Percentiles rank a stretch among this genome's conserved stretches.
Conservation (phyloP, 1,140 invertebrate genomes). For the Drosophila pectinifera region DNA sequence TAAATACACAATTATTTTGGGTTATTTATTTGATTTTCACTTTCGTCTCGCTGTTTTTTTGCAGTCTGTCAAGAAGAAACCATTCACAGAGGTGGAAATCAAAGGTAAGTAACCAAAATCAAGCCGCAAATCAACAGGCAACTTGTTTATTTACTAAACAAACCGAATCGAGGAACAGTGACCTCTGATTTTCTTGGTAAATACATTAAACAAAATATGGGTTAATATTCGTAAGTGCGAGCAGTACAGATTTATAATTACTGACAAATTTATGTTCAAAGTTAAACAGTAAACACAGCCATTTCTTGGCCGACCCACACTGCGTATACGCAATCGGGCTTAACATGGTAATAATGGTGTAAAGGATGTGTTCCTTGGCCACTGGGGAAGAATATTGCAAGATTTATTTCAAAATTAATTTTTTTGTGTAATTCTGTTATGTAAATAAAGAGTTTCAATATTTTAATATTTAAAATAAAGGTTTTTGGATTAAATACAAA, state of each 20-base stretch:
- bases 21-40: constrained; percentile 47
- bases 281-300: constrained; percentile 10
- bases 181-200: constrained; percentile 32
- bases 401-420: not conserved
- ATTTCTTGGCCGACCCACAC: constrained; percentile 18
- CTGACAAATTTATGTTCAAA: constrained; percentile 16
- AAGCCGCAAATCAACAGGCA: constrained; percentile 26
- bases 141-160: constrained; percentile 47
- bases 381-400: not conserved
- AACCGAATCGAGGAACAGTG: constrained; percentile 12
- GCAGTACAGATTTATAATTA: constrained; percentile 16
- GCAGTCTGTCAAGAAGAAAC: constrained; percentile 84
- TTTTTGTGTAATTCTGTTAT: accelerated
- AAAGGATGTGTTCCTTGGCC: not conserved
- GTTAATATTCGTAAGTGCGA: constrained; percentile 14
- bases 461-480: not conserved
- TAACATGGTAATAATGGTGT: not conserved
- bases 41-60: constrained; percentile 46
- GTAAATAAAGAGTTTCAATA: no score
- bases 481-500: not conserved
- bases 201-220: constrained; percentile 21
- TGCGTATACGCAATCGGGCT: constrained; percentile 50
- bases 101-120: constrained; percentile 67
- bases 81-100: constrained; percentile 82
- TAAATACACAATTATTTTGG: constrained; percentile 43